phyloP scores from a whole-genome alignment of 2,113 vertebrate species.

The Tyrannus savana region DNA sequence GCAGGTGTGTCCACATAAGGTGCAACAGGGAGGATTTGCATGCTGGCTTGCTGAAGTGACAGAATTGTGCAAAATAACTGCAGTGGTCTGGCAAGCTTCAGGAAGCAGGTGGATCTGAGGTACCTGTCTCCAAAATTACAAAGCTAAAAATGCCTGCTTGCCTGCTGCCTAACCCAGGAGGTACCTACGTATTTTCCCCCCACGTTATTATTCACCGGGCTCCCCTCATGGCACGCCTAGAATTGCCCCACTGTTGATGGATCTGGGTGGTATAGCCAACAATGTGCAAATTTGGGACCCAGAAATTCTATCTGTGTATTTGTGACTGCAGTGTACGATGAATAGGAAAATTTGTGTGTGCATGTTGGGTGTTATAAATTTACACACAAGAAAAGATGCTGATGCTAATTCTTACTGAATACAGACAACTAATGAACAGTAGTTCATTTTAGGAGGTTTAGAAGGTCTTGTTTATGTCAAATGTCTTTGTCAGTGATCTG shows the following conservation, averaged over 20 bases:
- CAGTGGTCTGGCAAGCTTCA: conserved; percentile 56
- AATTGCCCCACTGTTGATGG: background rate
- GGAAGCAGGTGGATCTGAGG: conserved; percentile 56
- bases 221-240: background rate
- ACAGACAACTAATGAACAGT: background rate
- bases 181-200: background rate
- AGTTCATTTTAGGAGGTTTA: background rate
- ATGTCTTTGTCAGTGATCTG: background rate
- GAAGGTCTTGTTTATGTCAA: background rate
- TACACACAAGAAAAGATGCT: background rate
- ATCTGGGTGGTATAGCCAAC: background rate
- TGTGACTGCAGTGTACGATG: background rate
- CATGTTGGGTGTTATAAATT: background rate
- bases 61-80: conserved; percentile 64
- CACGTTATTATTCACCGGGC: background rate
- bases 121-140: conserved; percentile 19
- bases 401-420: background rate
- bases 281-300: background rate
- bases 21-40: conserved; percentile 43
- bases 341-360: background rate
- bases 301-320: background rate
- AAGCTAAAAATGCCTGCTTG: background rate
- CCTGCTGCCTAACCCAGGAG: background rate
- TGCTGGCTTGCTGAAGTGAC: conserved; percentile 63
- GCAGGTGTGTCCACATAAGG: conserved; percentile 64